Conservation (phyloP, 2,888 invertebrate species). For the Autographa gamma region DNA sequence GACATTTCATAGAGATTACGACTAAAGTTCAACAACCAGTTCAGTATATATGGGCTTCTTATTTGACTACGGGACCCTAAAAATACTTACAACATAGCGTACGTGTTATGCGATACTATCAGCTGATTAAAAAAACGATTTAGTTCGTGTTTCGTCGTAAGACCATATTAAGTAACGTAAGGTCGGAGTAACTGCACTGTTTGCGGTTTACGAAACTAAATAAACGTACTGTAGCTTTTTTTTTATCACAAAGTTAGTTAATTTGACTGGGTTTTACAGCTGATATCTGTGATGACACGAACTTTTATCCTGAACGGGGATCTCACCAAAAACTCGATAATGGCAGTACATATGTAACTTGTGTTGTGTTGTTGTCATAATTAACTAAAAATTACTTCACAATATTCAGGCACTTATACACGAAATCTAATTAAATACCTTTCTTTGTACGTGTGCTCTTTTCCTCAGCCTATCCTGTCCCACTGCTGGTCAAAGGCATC, state of each 20-base stretch:
- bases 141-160: background rate
- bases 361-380: no score
- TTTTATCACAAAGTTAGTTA: background rate
- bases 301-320: no score
- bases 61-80: background rate
- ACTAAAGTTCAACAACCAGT: background rate
- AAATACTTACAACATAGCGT: constrained; percentile 3
- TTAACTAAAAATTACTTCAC: no score
- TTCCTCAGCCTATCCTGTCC: no score
- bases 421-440: no score
- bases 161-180: constrained; percentile 1
- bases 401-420: no score
- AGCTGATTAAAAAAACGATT: constrained; percentile 2
- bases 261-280: no score
- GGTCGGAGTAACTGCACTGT: background rate
- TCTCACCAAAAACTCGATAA: no score
- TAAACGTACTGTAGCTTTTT: background rate
- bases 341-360: no score
- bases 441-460: no score
- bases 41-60: background rate
- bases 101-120: constrained; percentile 4
- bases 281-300: no score
- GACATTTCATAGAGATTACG: background rate
- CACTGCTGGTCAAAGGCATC: no score
- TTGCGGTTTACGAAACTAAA: background rate